Conservation (phyloP, 2,888 invertebrate genomes). For the Stegophylla sp. region DNA sequence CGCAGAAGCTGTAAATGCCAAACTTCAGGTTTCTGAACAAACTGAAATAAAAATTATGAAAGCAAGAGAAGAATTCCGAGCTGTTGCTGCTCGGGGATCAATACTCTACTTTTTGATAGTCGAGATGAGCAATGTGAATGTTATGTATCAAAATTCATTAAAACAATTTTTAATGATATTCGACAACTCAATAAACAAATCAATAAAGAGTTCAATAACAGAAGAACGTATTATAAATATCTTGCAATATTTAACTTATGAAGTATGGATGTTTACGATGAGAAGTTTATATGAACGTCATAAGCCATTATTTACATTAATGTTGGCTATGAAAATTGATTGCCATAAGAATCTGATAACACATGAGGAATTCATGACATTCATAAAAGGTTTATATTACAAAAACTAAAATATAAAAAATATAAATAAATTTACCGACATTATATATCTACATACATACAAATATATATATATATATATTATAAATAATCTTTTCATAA, state of each 20-base stretch:
- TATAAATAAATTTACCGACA: too few species aligned
- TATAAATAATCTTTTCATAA: too few species aligned
- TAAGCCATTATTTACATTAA: constrained; percentile 88
- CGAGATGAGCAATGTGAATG: constrained; percentile 95
- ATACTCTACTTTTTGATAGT: constrained; percentile 95
- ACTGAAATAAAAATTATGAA: constrained; percentile 93
- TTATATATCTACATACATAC: too few species aligned
- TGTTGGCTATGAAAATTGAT: constrained; percentile 95
- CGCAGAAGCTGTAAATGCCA: constrained; percentile 93
- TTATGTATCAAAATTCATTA: constrained; percentile 95
- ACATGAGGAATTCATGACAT: constrained; percentile 91
- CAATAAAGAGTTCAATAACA: constrained; percentile 82
- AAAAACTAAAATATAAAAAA: too few species aligned
- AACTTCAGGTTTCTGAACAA: constrained; percentile 87
- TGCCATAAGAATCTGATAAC: constrained; percentile 81
- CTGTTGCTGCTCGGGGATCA: constrained; percentile 92
- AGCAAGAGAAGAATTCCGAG: constrained; percentile 93
- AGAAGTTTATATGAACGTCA: constrained; percentile 92
- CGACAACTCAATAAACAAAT: constrained; percentile 86
- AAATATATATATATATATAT: too few species aligned
- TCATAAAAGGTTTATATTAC: constrained; percentile 94
- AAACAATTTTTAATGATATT: constrained; percentile 93
- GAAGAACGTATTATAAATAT: constrained; percentile 88
- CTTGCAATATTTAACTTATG: constrained; percentile 84
- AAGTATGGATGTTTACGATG: constrained; percentile 91